These are phyloP conservation scores for Gila robusta DNA, from an alignment of 2,797 vertebrate genomes.

Conservation along the genomic window DNA sequence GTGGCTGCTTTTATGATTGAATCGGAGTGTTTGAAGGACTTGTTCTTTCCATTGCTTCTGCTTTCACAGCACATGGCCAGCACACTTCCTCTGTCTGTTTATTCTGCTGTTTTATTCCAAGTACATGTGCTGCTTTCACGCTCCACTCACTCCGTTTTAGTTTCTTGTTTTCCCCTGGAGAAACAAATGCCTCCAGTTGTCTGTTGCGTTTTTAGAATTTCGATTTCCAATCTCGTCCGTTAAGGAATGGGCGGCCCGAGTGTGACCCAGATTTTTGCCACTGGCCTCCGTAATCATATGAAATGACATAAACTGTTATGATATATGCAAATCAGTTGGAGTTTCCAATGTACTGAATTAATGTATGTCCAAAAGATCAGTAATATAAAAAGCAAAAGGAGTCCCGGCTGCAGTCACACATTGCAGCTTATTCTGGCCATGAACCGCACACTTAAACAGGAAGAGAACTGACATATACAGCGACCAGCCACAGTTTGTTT, in stretches of 20 bases:
- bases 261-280: conserved; percentile 37
- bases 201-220: conserved; percentile 38
- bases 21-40: conserved; percentile 6
- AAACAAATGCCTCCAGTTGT: conserved; percentile 54
- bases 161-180: conserved; percentile 39
- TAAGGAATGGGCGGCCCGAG: conserved; percentile 24
- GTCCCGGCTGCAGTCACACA: not conserved
- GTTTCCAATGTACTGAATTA: conserved; percentile 32
- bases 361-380: conserved; percentile 7
- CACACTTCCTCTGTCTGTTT: conserved; percentile 14
- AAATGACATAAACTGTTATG: conserved; percentile 28
- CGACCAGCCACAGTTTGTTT: not conserved
- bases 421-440: not conserved
- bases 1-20: conserved; percentile 2
- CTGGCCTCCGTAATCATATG: not conserved
- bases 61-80: not conserved
- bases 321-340: conserved; percentile 23
- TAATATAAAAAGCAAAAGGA: not conserved
- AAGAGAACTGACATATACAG: no score
- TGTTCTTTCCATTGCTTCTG: conserved; percentile 14
- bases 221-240: conserved; percentile 34
- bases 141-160: conserved; percentile 45
- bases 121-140: conserved; percentile 39
- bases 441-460: not conserved
- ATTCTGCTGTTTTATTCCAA: conserved; percentile 7